A percentile compares a stretch with the other conserved stretches of the same genome.
phyloP scores from a whole-genome alignment of 1,140 invertebrate species.

The Anoplophora glabripennis region DNA sequence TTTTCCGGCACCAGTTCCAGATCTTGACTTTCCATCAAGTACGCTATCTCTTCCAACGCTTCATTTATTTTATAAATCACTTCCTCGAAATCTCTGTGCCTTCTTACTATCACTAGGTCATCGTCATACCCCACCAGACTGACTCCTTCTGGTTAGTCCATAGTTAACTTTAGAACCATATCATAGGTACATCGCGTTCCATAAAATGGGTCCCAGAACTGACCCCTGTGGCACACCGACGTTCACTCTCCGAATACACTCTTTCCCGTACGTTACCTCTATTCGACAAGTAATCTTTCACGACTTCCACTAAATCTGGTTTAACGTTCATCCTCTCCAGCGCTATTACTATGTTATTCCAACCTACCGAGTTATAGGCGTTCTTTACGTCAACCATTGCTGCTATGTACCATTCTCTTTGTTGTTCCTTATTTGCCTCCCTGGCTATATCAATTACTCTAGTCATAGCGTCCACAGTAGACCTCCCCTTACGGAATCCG shows the following conservation, averaged over 20 bases:
- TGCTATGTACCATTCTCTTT: background rate
- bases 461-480: conserved; percentile 36
- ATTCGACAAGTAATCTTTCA: conserved; percentile 10
- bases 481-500: conserved; percentile 38
- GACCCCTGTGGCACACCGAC: conserved; percentile 53
- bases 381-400: conserved; percentile 15
- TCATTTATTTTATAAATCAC: background rate
- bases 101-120: conserved; percentile 34
- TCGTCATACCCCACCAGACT: conserved; percentile 37
- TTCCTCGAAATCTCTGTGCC: background rate
- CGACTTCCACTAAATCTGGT: background rate
- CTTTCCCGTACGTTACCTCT: too few relatives aligned
- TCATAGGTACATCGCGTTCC: conserved; percentile 50
- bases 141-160: conserved; percentile 16
- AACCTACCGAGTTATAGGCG: conserved; percentile 14
- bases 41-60: background rate
- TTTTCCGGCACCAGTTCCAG: conserved; percentile 32
- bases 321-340: background rate
- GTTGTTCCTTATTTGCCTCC: too few relatives aligned
- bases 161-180: conserved; percentile 36
- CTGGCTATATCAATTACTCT: too few relatives aligned
- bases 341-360: conserved; percentile 6
- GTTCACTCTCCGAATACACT: too few relatives aligned
- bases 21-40: conserved; percentile 19
- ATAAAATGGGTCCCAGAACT: conserved; percentile 45